Base-by-base conservation (phyloP, 2,888 invertebrate species). In the Lasioglossum calceatum region DNA sequence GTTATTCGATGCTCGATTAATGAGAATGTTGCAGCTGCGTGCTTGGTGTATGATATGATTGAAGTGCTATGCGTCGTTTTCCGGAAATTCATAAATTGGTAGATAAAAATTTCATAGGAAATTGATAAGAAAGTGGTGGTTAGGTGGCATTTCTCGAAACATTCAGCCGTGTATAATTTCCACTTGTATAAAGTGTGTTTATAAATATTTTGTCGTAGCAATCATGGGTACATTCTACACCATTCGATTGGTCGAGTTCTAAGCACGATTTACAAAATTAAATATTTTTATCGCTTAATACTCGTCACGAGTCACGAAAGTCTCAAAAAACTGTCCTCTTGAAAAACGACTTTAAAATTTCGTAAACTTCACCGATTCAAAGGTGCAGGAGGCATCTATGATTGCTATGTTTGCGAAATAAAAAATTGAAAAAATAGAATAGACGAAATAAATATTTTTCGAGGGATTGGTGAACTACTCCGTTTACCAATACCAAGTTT, bases 1-100 rank as follows among this genome's bases (percentile, higher is more conserved):
- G 71, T 78, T 77, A 71, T 50, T 32, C 42, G 74, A 27, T 42
- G 78, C 42, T 76, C 83, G 78, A 83, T 83, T 85, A 79, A 85
- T 79, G 85, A 83, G 83, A 71, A 27, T 16, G 27, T n/a, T 61
- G 27, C 27, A 27, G 27, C 27, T 61, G 27, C 61, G 27, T 61
- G 27, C 5, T 61, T 14, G 27, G 4, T 5, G 1, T 61, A 27
- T 61, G 4, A 27, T 61, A 61, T 27, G 61, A 61, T 61, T 27
- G 61, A 61, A 61, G 14, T 27, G 14, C 5, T 61, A 27, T 27
- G 61, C 12, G 4, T 27, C 5, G 27, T 61, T 61, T 4, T 27
- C 27, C 61, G 10, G 27, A 61, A 61, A 27, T 27, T 14, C 4
- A 14, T 61, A 27, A 61, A 61, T 27, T 27, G 10, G 12, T n/a